These are phyloP conservation scores for Eristalis tenax DNA, from an alignment of 2,888 invertebrate genomes.

Conservation along the genomic window DNA sequence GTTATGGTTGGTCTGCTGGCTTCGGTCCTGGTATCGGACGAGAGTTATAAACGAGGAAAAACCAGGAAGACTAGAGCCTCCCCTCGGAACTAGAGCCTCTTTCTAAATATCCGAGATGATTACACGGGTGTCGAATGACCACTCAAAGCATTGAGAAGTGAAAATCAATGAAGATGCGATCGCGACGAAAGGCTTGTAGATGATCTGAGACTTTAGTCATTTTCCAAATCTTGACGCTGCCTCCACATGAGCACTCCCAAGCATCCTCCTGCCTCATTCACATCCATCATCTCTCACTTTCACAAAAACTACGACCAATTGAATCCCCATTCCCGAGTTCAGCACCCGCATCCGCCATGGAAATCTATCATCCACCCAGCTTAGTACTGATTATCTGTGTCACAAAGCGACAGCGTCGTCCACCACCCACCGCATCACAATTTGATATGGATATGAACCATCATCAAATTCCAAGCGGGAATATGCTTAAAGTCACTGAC, in stretches of 20 bases:
- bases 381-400: constrained; percentile 8
- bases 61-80: too few species aligned
- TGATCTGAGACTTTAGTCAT: too few species aligned
- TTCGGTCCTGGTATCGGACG: too few species aligned
- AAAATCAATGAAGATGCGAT: too few species aligned
- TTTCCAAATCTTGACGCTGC: too few species aligned
- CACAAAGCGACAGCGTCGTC: neutral
- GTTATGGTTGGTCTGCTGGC: too few species aligned
- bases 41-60: too few species aligned
- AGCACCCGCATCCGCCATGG: constrained; percentile 27
- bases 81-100: too few species aligned
- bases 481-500: constrained; percentile 44
- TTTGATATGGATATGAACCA: constrained; percentile 38
- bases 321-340: constrained; percentile 21
- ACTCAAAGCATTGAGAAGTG: too few species aligned
- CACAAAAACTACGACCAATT: constrained; percentile 10
- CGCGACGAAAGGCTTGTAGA: too few species aligned
- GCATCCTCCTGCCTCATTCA: neutral
- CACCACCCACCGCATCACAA: neutral
- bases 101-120: too few species aligned
- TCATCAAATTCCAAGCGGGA: constrained; percentile 34
- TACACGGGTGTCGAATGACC: too few species aligned
- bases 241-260: neutral
- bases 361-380: constrained; percentile 3
- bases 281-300: neutral